Percentiles rank a stretch among this genome's conserved stretches.
Evolutionary conservation across 1,140 invertebrate genomes (phyloP).

Genomic region (Pseudomyrmex dendroicus): DNA sequence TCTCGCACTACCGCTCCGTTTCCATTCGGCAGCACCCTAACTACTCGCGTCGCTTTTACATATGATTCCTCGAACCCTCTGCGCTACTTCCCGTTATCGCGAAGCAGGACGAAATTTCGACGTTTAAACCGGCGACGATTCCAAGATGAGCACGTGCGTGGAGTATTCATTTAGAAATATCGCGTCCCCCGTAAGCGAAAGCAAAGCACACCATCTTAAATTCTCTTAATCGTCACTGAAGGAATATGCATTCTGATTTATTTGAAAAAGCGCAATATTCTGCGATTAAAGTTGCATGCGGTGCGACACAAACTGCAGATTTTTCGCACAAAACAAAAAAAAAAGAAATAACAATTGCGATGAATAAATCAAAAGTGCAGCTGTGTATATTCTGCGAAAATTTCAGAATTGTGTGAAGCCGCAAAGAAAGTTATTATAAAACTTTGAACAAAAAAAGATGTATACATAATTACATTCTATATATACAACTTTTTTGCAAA

Average conservation of each 20-base stretch:
- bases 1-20: slow-evolving; percentile 60
- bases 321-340: slow-evolving; percentile 9
- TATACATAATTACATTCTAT: background rate
- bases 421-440: background rate
- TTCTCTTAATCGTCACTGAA: slow-evolving; percentile 22
- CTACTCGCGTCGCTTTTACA: slow-evolving; percentile 71
- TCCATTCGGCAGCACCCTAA: slow-evolving; percentile 68
- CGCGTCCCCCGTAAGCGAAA: background rate
- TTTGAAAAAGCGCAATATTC: slow-evolving; percentile 22
- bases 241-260: background rate
- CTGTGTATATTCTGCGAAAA: background rate
- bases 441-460: background rate
- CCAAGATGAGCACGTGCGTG: slow-evolving; percentile 49
- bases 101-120: slow-evolving; percentile 54
- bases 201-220: slow-evolving; percentile 1
- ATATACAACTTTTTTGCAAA: background rate
- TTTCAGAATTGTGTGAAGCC: background rate
- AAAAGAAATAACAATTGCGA: background rate
- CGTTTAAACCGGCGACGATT: slow-evolving; percentile 54
- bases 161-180: slow-evolving; percentile 49
- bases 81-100: slow-evolving; percentile 34
- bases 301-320: background rate
- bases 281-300: slow-evolving; percentile 28
- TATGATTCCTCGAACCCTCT: slow-evolving; percentile 52
- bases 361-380: background rate